Conservation (phyloP, 2,888 invertebrate genomes). For the Agrochola circellaris region DNA sequence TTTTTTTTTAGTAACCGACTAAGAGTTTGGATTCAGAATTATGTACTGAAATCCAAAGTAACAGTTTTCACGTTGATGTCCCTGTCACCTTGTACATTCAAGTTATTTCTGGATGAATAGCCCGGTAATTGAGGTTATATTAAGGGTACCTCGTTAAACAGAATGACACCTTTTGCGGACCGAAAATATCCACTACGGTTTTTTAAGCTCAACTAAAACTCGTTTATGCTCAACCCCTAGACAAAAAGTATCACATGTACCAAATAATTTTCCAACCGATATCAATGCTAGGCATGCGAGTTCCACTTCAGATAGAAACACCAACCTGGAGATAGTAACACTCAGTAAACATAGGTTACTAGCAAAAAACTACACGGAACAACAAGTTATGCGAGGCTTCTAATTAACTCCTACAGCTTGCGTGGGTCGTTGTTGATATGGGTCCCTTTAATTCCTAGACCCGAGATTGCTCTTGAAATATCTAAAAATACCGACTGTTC, state of each 20-base stretch:
- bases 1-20: no score
- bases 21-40: no score
- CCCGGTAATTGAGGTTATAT: neutral
- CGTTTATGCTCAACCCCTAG: neutral
- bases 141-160: neutral
- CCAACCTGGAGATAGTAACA: slow-evolving; percentile 5
- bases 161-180: neutral
- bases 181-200: neutral
- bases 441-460: slow-evolving; percentile 21
- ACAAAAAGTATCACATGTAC: neutral
- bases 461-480: slow-evolving; percentile 34
- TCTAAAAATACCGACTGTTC: slow-evolving; percentile 22
- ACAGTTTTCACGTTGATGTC: no score
- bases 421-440: slow-evolving; percentile 41
- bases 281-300: neutral
- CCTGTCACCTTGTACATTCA: neutral
- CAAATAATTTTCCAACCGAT: neutral
- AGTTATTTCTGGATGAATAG: neutral
- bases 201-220: neutral
- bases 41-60: no score
- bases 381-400: slow-evolving; percentile 58
- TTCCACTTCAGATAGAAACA: slow-evolving; percentile 6
- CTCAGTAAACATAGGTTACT: slow-evolving; percentile 27
- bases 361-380: slow-evolving; percentile 36
- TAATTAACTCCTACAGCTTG: slow-evolving; percentile 55